Evolutionary conservation across 2,797 vertebrate species (phyloP).

Genomic region (Ataeniobius toweri): DNA sequence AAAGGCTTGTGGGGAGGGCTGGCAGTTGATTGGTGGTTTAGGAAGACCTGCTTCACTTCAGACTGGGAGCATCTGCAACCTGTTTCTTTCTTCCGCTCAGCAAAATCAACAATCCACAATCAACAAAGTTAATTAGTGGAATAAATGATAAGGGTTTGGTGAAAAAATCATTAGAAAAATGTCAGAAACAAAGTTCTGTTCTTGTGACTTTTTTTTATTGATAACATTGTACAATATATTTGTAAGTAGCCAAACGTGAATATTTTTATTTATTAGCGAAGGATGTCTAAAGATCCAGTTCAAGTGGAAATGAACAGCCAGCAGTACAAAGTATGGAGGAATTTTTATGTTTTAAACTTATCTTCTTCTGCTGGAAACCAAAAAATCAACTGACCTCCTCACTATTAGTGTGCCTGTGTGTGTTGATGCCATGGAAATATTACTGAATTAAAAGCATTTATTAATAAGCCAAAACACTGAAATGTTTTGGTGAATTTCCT

Average conservation of each 20-base stretch:
- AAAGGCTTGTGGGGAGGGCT: conserved; percentile 15
- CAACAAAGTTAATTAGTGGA: not conserved
- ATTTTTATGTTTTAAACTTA: too few species aligned
- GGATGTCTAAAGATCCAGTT: too few species aligned
- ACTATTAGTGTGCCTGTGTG: too few species aligned
- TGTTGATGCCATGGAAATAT: too few species aligned
- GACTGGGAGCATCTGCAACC: not conserved
- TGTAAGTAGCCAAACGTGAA: not conserved
- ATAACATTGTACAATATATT: not conserved
- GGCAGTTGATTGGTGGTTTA: conserved; percentile 4
- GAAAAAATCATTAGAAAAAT: not conserved
- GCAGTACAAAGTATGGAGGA: not conserved
- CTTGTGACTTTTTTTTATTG: not conserved
- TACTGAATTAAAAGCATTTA: too few species aligned
- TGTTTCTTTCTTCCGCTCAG: not conserved
- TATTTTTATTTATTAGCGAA: too few species aligned
- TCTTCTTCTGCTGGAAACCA: too few species aligned
- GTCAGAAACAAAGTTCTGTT: not conserved
- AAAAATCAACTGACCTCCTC: too few species aligned
- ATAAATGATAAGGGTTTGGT: not conserved
- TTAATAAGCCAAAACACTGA: too few species aligned
- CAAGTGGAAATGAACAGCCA: not conserved
- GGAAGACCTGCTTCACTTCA: not conserved
- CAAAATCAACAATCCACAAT: not conserved
- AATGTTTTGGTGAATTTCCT: not conserved